Evolutionary conservation across 2,888 invertebrate genomes (phyloP).

Genomic region (Heteromyza rotundicornis): DNA sequence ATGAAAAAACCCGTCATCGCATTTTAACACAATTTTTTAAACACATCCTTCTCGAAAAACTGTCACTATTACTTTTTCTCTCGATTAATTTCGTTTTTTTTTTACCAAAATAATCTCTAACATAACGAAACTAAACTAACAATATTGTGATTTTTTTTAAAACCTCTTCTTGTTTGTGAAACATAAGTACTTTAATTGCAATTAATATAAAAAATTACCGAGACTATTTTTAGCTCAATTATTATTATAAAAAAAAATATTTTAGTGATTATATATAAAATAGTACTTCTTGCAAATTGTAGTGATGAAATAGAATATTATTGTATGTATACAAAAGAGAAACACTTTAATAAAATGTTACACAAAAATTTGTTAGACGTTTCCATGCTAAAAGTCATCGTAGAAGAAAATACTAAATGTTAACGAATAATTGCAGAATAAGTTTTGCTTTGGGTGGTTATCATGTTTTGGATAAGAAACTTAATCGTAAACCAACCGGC

Average conservation of each 20-base stretch:
- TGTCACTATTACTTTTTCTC: no score
- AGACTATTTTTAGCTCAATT: slow-evolving; percentile 28
- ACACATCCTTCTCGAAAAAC: neutral
- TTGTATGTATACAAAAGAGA: neutral
- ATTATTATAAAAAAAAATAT: slow-evolving; percentile 4
- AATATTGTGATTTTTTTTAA: neutral
- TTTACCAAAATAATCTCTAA: neutral
- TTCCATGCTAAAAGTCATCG: no score
- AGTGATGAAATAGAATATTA: neutral
- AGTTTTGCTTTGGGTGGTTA: no score
- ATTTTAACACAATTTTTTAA: neutral
- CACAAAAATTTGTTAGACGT: no score
- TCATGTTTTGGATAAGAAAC: no score
- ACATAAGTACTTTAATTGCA: slow-evolving; percentile 17
- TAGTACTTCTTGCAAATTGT: neutral
- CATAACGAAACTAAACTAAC: neutral
- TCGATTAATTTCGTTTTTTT: neutral
- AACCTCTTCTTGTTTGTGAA: neutral
- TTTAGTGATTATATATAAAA: slow-evolving; percentile 17
- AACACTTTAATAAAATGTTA: neutral
- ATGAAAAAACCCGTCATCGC: no score
- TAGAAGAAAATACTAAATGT: no score
- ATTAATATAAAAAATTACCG: slow-evolving; percentile 7
- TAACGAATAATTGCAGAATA: no score
- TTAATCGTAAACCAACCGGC: no score